Evolutionary conservation across 2,113 vertebrate species (phyloP).

Genomic region (Calonectris borealis): DNA sequence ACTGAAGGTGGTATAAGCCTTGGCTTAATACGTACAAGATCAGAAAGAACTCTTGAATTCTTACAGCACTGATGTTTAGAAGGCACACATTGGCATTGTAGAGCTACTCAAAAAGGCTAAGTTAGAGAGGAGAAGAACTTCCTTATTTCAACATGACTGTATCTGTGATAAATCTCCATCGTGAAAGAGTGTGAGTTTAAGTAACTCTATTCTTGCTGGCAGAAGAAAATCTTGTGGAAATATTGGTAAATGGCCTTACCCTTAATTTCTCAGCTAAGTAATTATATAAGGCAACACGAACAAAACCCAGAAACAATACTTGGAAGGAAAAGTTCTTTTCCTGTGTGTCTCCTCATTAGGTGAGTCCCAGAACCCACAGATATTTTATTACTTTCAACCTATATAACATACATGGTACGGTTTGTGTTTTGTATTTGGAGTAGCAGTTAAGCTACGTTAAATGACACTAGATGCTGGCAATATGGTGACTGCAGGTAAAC

Average conservation of each 20-base stretch:
- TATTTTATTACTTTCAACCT: background rate
- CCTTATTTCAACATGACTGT: background rate
- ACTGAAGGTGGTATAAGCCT: background rate
- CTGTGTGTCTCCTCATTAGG: background rate
- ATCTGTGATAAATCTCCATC: background rate
- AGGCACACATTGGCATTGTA: background rate
- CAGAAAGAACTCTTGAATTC: background rate
- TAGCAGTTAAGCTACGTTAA: background rate
- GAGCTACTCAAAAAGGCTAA: background rate
- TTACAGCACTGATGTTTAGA: background rate
- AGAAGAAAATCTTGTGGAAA: background rate
- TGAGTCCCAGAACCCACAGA: background rate
- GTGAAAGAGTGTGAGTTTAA: background rate
- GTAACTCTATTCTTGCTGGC: background rate
- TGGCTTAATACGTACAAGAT: background rate
- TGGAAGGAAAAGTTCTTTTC: background rate
- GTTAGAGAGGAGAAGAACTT: background rate
- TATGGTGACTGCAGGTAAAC: background rate
- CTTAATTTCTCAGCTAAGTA: background rate
- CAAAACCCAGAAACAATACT: background rate
- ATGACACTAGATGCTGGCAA: background rate
- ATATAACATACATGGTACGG: background rate
- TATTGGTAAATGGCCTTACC: background rate
- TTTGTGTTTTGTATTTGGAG: background rate
- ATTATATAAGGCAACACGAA: background rate